A percentile compares a stretch with the other conserved stretches of the same genome.
phyloP scores from a whole-genome alignment of 2,113 vertebrate species.

The Lontra canadensis region DNA sequence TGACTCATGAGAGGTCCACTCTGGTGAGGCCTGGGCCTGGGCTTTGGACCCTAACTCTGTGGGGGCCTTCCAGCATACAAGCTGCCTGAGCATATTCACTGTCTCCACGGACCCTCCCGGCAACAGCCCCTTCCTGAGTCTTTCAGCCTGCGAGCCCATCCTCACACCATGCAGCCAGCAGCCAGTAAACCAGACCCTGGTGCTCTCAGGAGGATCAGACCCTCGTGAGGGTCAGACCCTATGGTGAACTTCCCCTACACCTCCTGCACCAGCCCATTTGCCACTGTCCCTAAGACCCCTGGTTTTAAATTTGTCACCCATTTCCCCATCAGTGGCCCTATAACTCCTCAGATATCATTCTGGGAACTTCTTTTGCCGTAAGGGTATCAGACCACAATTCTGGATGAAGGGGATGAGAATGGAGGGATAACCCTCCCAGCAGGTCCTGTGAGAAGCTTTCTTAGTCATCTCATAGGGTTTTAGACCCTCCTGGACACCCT shows the following conservation, averaged over 20 bases:
- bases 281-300: not conserved
- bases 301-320: not conserved
- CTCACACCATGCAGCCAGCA: not conserved
- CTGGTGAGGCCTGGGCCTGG: no score
- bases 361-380: not conserved
- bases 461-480: not conserved
- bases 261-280: not conserved
- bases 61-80: no score
- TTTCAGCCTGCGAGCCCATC: no score
- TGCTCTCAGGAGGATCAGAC: not conserved
- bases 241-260: not conserved
- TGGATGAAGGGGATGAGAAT: not conserved
- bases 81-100: no score
- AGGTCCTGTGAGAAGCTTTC: not conserved
- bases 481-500: not conserved
- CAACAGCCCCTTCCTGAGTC: not conserved
- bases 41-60: no score
- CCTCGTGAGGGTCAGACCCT: not conserved
- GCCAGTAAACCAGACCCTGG: not conserved
- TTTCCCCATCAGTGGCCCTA: not conserved
- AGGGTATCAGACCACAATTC: not conserved
- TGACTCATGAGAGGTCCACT: no score
- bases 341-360: not conserved
- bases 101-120: not conserved
- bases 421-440: not conserved